Evolutionary conservation across 2,888 invertebrate genomes (phyloP).

Genomic region (Ceriagrion tenellum): DNA sequence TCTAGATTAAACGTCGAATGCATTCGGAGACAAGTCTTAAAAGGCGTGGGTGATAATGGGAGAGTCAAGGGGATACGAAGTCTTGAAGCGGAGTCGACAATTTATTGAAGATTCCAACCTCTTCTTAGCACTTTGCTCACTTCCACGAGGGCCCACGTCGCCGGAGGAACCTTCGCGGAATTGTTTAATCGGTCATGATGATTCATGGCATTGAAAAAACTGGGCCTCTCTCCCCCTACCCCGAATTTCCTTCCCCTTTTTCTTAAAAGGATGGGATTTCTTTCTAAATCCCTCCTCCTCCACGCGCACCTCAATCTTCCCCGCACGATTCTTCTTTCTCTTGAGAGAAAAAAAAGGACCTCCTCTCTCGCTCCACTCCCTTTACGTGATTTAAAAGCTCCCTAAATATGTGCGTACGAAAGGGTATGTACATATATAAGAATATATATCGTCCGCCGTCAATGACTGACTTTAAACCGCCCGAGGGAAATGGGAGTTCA

Average conservation of each 20-base stretch:
- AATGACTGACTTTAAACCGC: not conserved
- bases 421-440: not conserved
- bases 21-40: not conserved
- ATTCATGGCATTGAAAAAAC: slow-evolving; percentile 58
- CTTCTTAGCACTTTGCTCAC: not conserved
- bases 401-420: slow-evolving; percentile 35
- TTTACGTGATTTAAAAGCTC: slow-evolving; percentile 33
- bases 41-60: not conserved
- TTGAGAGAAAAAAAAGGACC: not conserved
- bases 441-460: not conserved
- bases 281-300: not conserved
- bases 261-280: not conserved
- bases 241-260: not conserved
- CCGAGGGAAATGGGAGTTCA: not conserved
- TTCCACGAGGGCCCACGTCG: slow-evolving; percentile 11
- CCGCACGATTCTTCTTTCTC: not conserved
- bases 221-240: not conserved
- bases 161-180: slow-evolving; percentile 24
- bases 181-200: slow-evolving; percentile 67
- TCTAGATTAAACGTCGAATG: not conserved
- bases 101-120: slow-evolving; percentile 50
- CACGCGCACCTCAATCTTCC: not conserved
- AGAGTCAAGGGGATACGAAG: not conserved
- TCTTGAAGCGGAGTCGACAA: not conserved
- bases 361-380: not conserved